These are phyloP conservation scores for Pelochelys cantorii DNA, from an alignment of 2,797 vertebrate genomes.

Conservation along the genomic window DNA sequence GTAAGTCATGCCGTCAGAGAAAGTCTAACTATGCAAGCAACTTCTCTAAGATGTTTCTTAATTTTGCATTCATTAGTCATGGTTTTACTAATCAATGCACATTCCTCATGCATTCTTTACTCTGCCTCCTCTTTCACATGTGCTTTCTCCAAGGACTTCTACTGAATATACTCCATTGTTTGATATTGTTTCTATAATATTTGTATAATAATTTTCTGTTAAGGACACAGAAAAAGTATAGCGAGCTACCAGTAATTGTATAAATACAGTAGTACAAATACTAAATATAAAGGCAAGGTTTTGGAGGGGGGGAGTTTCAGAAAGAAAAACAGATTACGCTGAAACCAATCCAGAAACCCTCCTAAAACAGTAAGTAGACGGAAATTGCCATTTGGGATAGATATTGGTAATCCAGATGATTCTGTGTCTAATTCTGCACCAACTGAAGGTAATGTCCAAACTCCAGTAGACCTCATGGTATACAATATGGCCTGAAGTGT, in stretches of 20 bases:
- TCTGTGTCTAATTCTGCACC: neutral
- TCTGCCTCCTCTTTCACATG: slow-evolving; percentile 2
- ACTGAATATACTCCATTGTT: neutral
- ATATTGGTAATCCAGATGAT: neutral
- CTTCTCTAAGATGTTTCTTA: neutral
- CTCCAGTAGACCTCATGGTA: neutral
- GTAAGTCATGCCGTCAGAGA: neutral
- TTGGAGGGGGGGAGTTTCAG: too few relatives aligned
- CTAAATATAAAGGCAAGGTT: neutral
- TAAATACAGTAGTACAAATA: neutral
- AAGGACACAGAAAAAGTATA: slow-evolving; percentile 8
- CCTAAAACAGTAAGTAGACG: neutral
- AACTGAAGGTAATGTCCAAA: neutral
- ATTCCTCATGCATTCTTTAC: slow-evolving; percentile 21
- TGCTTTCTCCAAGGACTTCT: slow-evolving; percentile 30
- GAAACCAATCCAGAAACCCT: slow-evolving; percentile 7
- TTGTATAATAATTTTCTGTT: slow-evolving; percentile 48
- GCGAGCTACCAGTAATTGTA: neutral
- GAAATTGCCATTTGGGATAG: neutral
- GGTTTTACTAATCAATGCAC: slow-evolving; percentile 27
- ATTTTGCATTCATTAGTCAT: neutral
- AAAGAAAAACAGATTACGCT: neutral
- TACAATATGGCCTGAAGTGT: neutral
- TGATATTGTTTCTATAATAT: slow-evolving; percentile 30
- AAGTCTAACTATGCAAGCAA: neutral